These are phyloP conservation scores for Leucophora obtusa DNA, from an alignment of 2,888 invertebrate species.

Conservation along the genomic window DNA sequence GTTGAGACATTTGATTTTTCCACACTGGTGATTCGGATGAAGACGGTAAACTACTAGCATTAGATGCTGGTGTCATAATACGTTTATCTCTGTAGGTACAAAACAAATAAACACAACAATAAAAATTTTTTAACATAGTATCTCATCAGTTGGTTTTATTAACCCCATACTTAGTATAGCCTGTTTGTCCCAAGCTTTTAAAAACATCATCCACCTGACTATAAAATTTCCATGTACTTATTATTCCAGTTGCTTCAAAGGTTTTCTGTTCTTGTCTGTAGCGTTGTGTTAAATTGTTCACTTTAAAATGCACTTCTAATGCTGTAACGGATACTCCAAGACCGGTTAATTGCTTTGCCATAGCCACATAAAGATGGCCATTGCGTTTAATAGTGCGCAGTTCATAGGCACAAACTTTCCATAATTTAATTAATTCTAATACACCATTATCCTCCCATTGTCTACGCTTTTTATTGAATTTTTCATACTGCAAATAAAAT, in stretches of 20 bases:
- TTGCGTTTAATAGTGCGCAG: conserved; percentile 78
- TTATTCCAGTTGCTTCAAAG: conserved; percentile 77
- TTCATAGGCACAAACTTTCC: conserved; percentile 78
- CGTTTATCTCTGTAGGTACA: conserved; percentile 74
- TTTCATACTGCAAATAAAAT: conserved; percentile 73
- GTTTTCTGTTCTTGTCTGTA: conserved; percentile 78
- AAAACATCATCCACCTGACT: conserved; percentile 78
- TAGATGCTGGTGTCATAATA: conserved; percentile 76
- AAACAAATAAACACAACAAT: not conserved
- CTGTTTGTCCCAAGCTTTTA: conserved; percentile 76
- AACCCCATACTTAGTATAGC: conserved; percentile 68
- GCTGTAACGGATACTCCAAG: conserved; percentile 77
- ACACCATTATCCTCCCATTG: conserved; percentile 78
- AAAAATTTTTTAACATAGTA: not conserved
- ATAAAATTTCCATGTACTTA: conserved; percentile 78
- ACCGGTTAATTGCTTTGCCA: conserved; percentile 78
- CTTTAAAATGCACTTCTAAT: conserved; percentile 77
- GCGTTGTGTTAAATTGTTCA: conserved; percentile 77
- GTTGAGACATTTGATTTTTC: conserved; percentile 78
- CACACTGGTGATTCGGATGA: conserved; percentile 77
- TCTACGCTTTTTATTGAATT: conserved; percentile 78
- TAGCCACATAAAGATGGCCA: conserved; percentile 78
- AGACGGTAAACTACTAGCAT: conserved; percentile 76
- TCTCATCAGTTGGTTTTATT: not conserved
- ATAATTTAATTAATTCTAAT: conserved; percentile 77